These are phyloP conservation scores for Helarctos malayanus DNA, from an alignment of 2,797 vertebrate species.

Conservation along the genomic window DNA sequence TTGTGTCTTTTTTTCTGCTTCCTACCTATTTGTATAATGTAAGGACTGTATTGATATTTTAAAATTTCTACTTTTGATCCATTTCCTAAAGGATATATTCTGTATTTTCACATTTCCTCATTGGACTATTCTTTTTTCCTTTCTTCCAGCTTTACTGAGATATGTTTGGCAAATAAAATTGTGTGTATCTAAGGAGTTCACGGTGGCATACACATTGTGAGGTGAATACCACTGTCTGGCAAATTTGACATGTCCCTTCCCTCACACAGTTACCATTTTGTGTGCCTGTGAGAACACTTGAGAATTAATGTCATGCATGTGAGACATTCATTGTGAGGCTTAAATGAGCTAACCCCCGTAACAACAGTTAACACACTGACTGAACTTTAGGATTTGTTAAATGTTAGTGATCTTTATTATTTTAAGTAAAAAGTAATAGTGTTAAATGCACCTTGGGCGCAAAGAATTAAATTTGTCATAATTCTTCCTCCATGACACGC, in stretches of 20 bases:
- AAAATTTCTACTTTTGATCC: neutral
- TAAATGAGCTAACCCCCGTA: neutral
- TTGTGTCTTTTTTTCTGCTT: neutral
- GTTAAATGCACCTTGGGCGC: neutral
- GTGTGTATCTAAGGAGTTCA: neutral
- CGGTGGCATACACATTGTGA: neutral
- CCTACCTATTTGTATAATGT: neutral
- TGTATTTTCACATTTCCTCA: neutral
- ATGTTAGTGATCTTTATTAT: neutral
- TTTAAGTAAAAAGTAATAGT: neutral
- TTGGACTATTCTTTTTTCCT: neutral
- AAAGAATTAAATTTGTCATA: neutral
- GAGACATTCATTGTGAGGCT: neutral
- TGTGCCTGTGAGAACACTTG: neutral
- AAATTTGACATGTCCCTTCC: neutral
- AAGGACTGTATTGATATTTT: neutral
- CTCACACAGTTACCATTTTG: neutral
- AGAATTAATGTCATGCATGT: neutral
- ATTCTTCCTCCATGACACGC: neutral
- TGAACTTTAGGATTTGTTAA: neutral
- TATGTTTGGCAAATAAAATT: neutral
- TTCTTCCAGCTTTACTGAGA: neutral
- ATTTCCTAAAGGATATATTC: neutral
- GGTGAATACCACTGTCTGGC: neutral
- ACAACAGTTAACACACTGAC: neutral